A percentile compares a stretch with the other conserved stretches of the same genome.
phyloP scores from a whole-genome alignment of 2,888 invertebrate species.

The Chorisops tibialis region DNA sequence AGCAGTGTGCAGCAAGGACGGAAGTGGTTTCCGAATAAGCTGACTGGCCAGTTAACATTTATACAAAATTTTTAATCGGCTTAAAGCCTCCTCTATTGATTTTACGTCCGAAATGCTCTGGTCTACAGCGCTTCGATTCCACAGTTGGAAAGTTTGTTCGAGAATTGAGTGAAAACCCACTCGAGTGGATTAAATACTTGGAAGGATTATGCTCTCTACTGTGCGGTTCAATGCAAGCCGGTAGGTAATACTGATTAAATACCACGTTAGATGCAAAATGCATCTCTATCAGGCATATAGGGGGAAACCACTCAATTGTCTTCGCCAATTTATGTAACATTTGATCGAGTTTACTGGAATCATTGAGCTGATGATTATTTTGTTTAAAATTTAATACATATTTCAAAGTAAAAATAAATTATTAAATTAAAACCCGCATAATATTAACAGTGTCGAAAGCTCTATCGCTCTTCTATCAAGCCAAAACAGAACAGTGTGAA shows the following conservation, averaged over 20 bases:
- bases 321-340: conserved; percentile 4
- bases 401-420: too few species aligned
- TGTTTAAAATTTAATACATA: too few species aligned
- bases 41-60: conserved; percentile 25
- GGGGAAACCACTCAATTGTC: background rate
- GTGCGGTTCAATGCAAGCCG: conserved; percentile 1
- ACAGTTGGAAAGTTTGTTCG: conserved; percentile 41
- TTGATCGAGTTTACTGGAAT: background rate
- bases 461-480: too few species aligned
- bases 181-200: conserved; percentile 51
- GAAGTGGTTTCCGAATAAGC: background rate
- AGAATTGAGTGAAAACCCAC: conserved; percentile 49
- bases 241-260: conserved; percentile 15
- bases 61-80: conserved; percentile 26
- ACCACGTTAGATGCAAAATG: conserved; percentile 21
- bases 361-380: background rate
- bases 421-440: too few species aligned
- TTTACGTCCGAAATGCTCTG: conserved; percentile 19
- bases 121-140: background rate
- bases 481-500: too few species aligned
- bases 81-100: conserved; percentile 23
- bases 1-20: too few species aligned
- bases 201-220: conserved; percentile 43
- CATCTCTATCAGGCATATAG: conserved; percentile 3
- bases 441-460: too few species aligned